A percentile compares a stretch with the other conserved stretches of the same genome.
Evolutionary conservation across 2,113 vertebrate species (phyloP).

Genomic region (Thunnus thynnus): DNA sequence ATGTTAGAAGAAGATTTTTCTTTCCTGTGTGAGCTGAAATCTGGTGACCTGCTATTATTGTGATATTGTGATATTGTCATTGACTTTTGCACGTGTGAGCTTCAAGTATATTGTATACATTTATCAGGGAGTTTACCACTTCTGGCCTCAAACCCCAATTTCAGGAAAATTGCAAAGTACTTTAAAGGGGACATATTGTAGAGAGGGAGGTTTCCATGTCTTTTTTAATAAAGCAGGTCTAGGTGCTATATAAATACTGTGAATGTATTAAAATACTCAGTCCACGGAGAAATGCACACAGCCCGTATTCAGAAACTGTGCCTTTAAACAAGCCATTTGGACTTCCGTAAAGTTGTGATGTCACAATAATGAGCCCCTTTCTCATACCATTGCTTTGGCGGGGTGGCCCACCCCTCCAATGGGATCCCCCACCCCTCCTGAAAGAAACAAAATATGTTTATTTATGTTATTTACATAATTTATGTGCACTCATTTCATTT

Average conservation of each 20-base stretch:
- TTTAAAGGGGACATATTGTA: too few species aligned
- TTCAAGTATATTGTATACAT: not conserved
- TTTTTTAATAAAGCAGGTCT: too few species aligned
- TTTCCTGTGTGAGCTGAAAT: not conserved
- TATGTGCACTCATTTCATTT: too few species aligned
- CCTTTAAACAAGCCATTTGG: not conserved
- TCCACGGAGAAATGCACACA: not conserved
- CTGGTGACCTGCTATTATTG: not conserved
- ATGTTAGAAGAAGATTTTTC: not conserved
- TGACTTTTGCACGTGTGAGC: not conserved
- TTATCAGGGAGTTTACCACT: not conserved
- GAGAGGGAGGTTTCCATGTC: too few species aligned
- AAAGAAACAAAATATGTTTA: too few species aligned
- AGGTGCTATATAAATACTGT: too few species aligned
- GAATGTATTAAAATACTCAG: not conserved
- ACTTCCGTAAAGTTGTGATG: not conserved
- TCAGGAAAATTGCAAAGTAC: slow-evolving; percentile 39
- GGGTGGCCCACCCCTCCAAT: too few species aligned
- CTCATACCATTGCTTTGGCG: too few species aligned
- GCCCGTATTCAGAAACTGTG: not conserved
- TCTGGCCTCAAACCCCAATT: slow-evolving; percentile 24
- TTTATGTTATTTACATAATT: too few species aligned
- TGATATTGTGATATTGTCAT: not conserved
- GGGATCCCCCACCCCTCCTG: too few species aligned
- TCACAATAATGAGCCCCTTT: not conserved